Base-by-base conservation (phyloP, 2,797 vertebrate species). In the Poeciliopsis presidionis region DNA sequence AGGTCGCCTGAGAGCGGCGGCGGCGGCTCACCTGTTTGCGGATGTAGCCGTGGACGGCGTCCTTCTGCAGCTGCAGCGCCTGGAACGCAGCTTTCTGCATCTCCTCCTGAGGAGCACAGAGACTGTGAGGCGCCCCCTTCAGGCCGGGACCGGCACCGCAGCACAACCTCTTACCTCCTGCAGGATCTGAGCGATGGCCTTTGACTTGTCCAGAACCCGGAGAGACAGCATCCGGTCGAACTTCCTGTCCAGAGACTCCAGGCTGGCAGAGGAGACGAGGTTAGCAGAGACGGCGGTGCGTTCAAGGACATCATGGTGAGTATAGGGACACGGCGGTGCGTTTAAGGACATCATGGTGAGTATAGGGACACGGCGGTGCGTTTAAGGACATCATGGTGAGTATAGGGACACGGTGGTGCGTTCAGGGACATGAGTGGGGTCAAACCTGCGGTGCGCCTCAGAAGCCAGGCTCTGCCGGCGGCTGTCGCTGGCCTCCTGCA, bases 71-170 rank as follows among this genome's bases (percentile, higher is more conserved):
- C 90, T 98, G 98, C 73, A 99, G 95, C 3, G 97, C 97, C 95
- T 98, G 96, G 20, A 99, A 99, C 0, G 98, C 98, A 4, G 96
- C 96, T 89, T 97, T 99, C 95, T 99, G 98, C 94, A 99, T 97
- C 85, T 97, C 95, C 57, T 97, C 97, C 97, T 99, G 92, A 67
- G 0, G 55, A 82, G 22, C 79, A 59, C 3, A 16, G 16, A 46
- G 36, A 2, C 18, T 2, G 36, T 71, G 11, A 30, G 3, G 43
- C 45, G 11, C 7, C 30, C 14, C 20, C 30, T 57, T 36, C 65
- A 49, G 7, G 20, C 46, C 2, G 28, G 12, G 13, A 16, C 0
- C n/a, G 2, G 1, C 18, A 3, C 65, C 9, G 41, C 55, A 30
- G 6, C 57, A 2, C 28, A 16, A 43, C n/a, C 63, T 77, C 87